Evolutionary conservation across 2,888 invertebrate genomes (phyloP), one percentile per base, ranked within the genome.

Genomic region (Fragum fragum): DNA sequence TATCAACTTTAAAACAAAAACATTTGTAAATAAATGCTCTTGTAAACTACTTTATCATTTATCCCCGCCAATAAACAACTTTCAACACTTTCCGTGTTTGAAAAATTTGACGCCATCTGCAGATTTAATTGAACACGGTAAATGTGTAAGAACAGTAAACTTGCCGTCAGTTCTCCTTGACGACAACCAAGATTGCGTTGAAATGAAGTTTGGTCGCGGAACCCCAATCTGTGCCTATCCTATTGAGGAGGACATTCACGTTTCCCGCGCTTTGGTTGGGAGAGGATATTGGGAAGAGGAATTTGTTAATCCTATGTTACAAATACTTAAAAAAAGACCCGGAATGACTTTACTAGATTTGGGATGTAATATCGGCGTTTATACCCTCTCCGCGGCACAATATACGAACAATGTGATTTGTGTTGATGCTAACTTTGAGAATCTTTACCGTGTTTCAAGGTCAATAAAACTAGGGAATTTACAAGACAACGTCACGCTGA

Each of bases 321-420:
- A 11, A 11, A 26, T 39, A 0, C 23, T 66, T n/a, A 6, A 39
- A 26, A 9, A 14, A 26, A 32, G 36, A 6, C 42, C 42, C 7
- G 39, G 21, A 1, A 32, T 66, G 26, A 21, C 21, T 1, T 26
- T 66, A 2, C 23, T 66, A 2, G 66, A 66, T 18, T 5, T 42
- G 9, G 66, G 66, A 0, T 66, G 66, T 66, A 66, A 66, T 42
- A 23, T 66, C 23, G 66, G 66, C 11, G 42, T 42, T 16, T 66
- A 66, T n/a, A 42, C 66, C 1, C 28, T 66, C 2, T 36, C 66
- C 1, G 66, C 42, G 5, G 66, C 66, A 3, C 18, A 32, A 9
- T 23, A 36, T 1, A 14, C 21, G 2, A 39, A 11, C 23, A 39
- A 66, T 16, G 39, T 29, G 7, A 1, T 66, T 23, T 42, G 42